Evolutionary conservation across 2,797 vertebrate genomes (phyloP).

Genomic region (Sciurus vulgaris): DNA sequence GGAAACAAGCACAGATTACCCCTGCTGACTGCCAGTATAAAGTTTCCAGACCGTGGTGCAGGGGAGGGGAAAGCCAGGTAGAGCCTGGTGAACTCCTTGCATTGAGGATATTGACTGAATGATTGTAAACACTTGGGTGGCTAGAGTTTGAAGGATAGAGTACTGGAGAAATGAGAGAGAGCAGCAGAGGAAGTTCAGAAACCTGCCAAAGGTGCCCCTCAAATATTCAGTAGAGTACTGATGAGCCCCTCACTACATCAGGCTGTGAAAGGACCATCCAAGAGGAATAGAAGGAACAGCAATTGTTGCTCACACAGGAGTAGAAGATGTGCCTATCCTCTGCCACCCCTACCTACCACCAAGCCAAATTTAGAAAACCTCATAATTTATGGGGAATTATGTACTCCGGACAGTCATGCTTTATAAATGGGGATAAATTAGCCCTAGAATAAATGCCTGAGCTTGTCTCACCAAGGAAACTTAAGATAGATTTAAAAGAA

Average conservation of each 20-base stretch:
- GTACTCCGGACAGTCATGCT: too few species aligned
- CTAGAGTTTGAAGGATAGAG: background rate
- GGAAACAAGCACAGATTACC: background rate
- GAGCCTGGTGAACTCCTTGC: background rate
- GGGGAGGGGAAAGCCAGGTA: background rate
- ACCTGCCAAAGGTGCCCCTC: background rate
- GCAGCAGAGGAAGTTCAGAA: background rate
- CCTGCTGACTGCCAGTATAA: background rate
- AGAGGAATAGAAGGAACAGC: background rate
- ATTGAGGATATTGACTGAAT: background rate
- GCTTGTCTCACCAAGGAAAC: background rate
- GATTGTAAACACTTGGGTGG: background rate
- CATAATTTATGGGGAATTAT: background rate
- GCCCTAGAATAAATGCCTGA: background rate
- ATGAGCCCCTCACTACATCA: background rate
- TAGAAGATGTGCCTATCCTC: background rate
- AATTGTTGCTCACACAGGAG: background rate
- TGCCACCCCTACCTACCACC: background rate
- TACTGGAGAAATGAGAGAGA: background rate
- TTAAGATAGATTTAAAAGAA: background rate
- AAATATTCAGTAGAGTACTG: background rate
- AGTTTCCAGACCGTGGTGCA: background rate
- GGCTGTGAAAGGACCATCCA: background rate
- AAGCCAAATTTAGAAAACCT: background rate
- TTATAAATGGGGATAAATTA: background rate